phyloP scores from a whole-genome alignment of 2,888 invertebrate genomes.

The Cecidostiba fungosa region DNA sequence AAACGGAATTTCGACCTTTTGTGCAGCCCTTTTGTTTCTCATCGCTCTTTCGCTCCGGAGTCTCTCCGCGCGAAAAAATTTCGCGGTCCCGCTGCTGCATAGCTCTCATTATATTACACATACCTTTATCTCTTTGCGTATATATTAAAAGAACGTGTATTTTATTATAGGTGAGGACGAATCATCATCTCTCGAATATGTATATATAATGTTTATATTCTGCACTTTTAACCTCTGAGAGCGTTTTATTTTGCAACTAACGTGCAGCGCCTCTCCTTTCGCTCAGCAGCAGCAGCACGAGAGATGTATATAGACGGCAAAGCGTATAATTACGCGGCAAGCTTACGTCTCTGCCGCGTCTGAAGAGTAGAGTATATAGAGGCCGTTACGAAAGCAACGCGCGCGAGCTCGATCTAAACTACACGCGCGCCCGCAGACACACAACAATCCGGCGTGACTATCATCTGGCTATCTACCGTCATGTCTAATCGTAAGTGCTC shows the following conservation, averaged over 20 bases:
- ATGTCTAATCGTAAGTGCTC: not conserved
- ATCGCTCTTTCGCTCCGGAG: not conserved
- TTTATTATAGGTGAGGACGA: too few species aligned
- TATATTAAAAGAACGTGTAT: too few species aligned
- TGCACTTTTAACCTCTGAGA: conserved; percentile 22
- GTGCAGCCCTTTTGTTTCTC: conserved; percentile 18
- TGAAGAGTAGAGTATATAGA: not conserved
- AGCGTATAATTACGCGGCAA: conserved; percentile 18
- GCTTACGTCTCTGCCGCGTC: not conserved
- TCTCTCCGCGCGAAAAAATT: conserved; percentile 1
- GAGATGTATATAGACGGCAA: not conserved
- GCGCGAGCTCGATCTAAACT: conserved; percentile 4
- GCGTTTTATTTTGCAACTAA: conserved; percentile 16
- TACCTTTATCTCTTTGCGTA: too few species aligned
- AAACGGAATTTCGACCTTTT: conserved; percentile 40
- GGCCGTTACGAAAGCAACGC: not conserved
- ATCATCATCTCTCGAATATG: not conserved
- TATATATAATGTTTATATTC: not conserved
- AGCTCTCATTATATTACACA: not conserved
- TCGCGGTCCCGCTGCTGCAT: not conserved
- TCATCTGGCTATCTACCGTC: not conserved
- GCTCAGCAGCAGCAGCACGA: not conserved
- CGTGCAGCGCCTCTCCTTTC: conserved; percentile 25
- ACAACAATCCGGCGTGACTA: not conserved
- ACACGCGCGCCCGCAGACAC: not conserved